These are phyloP conservation scores for Gari tellinella DNA, from an alignment of 2,888 invertebrate species.

Conservation along the genomic window DNA sequence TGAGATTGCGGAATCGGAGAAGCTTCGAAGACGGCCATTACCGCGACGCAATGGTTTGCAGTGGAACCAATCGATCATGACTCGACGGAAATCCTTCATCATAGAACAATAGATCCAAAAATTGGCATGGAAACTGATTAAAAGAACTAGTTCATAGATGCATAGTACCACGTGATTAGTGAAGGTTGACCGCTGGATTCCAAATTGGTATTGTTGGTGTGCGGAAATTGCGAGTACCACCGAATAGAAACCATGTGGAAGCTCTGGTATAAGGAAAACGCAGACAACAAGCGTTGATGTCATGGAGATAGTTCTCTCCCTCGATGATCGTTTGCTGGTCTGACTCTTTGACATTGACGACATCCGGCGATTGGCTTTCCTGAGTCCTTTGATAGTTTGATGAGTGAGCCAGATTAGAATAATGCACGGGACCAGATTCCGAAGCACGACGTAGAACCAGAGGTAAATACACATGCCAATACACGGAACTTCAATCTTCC, in stretches of 20 bases:
- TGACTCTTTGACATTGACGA: slow-evolving; percentile 25
- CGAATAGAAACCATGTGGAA: slow-evolving; percentile 49
- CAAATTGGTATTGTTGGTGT: neutral
- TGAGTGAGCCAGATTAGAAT: slow-evolving; percentile 34
- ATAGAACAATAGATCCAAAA: slow-evolving; percentile 58
- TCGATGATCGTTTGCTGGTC: slow-evolving; percentile 19
- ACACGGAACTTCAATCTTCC: slow-evolving; percentile 40
- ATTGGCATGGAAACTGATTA: slow-evolving; percentile 44
- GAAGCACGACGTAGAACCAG: slow-evolving; percentile 36
- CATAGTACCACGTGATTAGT: slow-evolving; percentile 29
- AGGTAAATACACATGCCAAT: slow-evolving; percentile 37
- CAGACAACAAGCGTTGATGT: slow-evolving; percentile 44
- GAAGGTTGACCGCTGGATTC: neutral
- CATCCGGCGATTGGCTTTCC: slow-evolving; percentile 22
- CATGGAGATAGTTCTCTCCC: slow-evolving; percentile 51
- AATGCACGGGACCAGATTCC: slow-evolving; percentile 39
- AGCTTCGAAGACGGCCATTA: slow-evolving; percentile 7
- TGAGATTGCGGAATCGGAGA: slow-evolving; percentile 10
- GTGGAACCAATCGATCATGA: slow-evolving; percentile 5
- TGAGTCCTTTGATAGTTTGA: slow-evolving; percentile 30
- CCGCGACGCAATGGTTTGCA: slow-evolving; percentile 11
- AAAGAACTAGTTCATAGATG: slow-evolving; percentile 33
- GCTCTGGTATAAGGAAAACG: slow-evolving; percentile 49
- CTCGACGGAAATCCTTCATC: slow-evolving; percentile 42
- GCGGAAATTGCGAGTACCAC: neutral